phyloP scores from a whole-genome alignment of 1,140 invertebrate species.

The Conus ventricosus region DNA sequence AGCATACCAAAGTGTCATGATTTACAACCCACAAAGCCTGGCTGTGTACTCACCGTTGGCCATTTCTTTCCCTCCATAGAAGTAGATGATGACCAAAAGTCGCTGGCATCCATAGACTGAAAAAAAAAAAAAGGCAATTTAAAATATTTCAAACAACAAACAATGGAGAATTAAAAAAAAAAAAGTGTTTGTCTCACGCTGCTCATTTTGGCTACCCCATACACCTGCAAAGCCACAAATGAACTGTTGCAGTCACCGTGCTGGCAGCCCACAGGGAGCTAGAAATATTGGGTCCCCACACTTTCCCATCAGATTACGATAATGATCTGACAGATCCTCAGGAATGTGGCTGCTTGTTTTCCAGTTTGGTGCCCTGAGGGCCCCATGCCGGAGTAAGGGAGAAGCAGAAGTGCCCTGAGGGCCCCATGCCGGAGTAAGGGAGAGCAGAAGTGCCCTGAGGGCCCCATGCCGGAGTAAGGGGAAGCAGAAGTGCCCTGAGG shows the following conservation, averaged over 20 bases:
- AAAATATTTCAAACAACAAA: neutral
- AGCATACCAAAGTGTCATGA: neutral
- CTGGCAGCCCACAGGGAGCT: neutral
- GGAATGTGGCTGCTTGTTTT: too few relatives aligned
- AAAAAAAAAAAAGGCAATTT: neutral
- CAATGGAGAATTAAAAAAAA: neutral
- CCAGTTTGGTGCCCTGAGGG: too few relatives aligned
- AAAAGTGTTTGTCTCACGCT: neutral
- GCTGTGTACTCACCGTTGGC: conserved; percentile 1
- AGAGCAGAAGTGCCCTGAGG: too few relatives aligned
- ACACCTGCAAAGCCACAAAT: neutral
- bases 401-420: too few relatives aligned
- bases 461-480: too few relatives aligned
- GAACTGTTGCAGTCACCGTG: neutral
- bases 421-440: too few relatives aligned
- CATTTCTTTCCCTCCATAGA: neutral
- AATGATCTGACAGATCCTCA: too few relatives aligned
- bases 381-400: too few relatives aligned
- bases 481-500: too few relatives aligned
- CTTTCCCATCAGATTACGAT: too few relatives aligned
- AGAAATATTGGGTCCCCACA: neutral
- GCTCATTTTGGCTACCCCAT: neutral
- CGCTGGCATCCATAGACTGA: neutral
- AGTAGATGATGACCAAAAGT: conserved; percentile 21
- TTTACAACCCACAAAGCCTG: neutral